Base-by-base conservation (phyloP, 2,113 vertebrate species). In the Halcyon senegalensis region DNA sequence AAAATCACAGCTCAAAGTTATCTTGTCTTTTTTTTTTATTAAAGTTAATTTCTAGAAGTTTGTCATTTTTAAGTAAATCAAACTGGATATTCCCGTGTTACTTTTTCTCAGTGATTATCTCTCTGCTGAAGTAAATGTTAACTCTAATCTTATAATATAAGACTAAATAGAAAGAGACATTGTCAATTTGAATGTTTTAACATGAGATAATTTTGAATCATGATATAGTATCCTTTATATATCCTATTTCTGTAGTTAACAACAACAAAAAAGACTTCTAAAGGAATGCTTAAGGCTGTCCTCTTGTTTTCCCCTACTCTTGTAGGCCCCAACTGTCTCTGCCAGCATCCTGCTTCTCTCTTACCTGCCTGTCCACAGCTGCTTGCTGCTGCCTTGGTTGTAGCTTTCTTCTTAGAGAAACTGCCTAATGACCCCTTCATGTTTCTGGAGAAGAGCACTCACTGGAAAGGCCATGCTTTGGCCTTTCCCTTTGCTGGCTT, bases 41-140 rank as follows among this genome's bases (percentile, higher is more conserved):
- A 13, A 68, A 84, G 6, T 85, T 94, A 13, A 83, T 92, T 75
- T 64, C 20, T 68, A 56, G 90, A 84, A 81, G 66, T 91, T 91
- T 93, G 84, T 93, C 11, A 76, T 88, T 92, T 94, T 90, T 33
- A 84, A 53, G 48, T 96, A 96, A 89, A 90, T 95, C 85, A 87
- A 60, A 82, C 24, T 84, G 35, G 16, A 15, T 96, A 44, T 92
- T 93, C 73, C 33, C 72, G 33, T 70, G 17, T 81, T 94, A 43
- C 56, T 89, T 16, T 18, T 56, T 75, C 68, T 94, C 60, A 21
- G 85, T 84, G 68, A 64, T 92, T 69, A 28, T 92, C 37, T 64
- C 53, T 59, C 73, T 75, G 56, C 60, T 81, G 87, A 95, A 84
- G 68, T 59, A 91, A 82, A 95, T 5, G 48, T 84, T 87, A 83